Evolutionary conservation across 2,797 vertebrate genomes (phyloP), one percentile per base, ranked within the genome.

Genomic region (Rallus crepitans): DNA sequence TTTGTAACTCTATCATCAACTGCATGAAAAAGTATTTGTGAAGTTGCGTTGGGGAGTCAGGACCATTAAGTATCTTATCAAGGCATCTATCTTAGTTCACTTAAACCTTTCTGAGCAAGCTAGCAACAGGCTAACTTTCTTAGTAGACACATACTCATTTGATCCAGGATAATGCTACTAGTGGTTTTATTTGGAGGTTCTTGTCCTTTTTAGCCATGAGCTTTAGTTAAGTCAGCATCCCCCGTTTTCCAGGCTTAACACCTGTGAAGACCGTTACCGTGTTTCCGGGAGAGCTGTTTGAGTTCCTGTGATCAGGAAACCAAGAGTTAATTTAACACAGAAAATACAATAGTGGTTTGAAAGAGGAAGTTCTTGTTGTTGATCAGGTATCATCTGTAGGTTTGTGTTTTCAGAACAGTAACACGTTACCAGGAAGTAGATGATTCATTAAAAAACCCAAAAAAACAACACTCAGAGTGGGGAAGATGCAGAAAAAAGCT

Each of bases 331-430:
- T 90, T 91, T 87, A 70, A 87, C 4, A 9, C 66, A 80, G 86
- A 94, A 97, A 94, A 87, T 92, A 28, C 21, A 96, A 48, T 60
- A 86, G 13, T 61, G 72, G 37, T 92, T 94, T 91, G 65, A 96
- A 97, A 96, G 89, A 97, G 95, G 96, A 97, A 97, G 91, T 90
- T 82, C 81, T 96, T 79, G 35, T 79, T 85, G 93, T 78, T 89
- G 77, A 57, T 94, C 82, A 93, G 93, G 75, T 95, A 31, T 92
- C 61, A 6, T 82, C 63, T 84, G 92, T 88, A 92, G 64, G 69
- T 87, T 91, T 90, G 35, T 90, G 45, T 63, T 56, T 92, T 92
- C 42, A 40, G 76, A 83, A 35, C 57, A 64, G 82, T 31, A 76
- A 48, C 47, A 37, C 0, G 4, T 94, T 91, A 78, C 69, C 85